Evolutionary conservation across 2,888 invertebrate genomes (phyloP), one percentile per base, ranked within the genome.

Genomic region (Patella ulyssiponensis): DNA sequence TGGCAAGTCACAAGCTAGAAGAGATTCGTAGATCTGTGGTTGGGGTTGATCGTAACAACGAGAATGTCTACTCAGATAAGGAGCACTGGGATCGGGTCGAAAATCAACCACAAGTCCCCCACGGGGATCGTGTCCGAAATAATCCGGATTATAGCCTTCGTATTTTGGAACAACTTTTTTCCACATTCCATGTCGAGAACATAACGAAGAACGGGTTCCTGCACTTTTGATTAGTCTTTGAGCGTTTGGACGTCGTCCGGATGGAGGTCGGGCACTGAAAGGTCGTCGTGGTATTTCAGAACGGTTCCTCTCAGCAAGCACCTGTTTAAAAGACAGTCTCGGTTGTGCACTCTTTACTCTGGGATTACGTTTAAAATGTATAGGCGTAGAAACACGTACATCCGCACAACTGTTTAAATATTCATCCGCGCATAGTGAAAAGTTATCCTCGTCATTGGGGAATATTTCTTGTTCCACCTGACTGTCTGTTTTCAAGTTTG

Each of bases 31-130:
- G 78, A 85, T 83, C 78, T 87, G 86, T 51, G 78, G 82, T 79
- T 87, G 86, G 51, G 78, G 82, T 70, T 86, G 83, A 52, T 87
- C 85, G 70, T 83, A 82, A 77, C 88, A 88, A 11, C 87, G 81
- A 1, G 85, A 83, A 78, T 88, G 88, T 27, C 88, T 75, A 76
- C 87, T 87, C 77, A 87, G 86, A 75, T 87, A 87, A 12, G 84
- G 79, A 70, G 82, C 84, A 53, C 86, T 84, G 4, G 87, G 86
- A 0, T 84, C 84, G 44, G 85, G 84, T 54, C 83, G 81, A 0
- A 84, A 85, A 4, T 44, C 74, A 15, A 72, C 69, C 20, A 71
- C 69, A 17, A 78, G 56, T 1, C 74, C 74, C 51, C 69, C 76
- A 7, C 77, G 20, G 14, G 74, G 73, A 54, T 76, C 74, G 70